Conservation (phyloP, 2,888 invertebrate genomes). For the Tetramorium bicarinatum region DNA sequence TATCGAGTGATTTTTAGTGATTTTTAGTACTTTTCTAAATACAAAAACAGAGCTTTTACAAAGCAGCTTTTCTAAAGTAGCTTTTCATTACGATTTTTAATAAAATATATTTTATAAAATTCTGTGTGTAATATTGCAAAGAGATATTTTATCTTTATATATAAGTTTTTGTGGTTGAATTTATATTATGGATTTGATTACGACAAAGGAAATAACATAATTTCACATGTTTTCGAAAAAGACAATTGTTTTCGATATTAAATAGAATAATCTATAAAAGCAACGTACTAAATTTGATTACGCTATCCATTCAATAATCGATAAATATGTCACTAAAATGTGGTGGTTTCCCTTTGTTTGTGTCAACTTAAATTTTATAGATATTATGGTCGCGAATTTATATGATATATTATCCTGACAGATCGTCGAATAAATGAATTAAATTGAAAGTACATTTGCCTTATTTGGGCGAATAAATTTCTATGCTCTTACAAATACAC, state of each 20-base stretch:
- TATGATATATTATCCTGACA: neutral
- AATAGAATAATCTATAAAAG: conserved; percentile 25
- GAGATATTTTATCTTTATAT: neutral
- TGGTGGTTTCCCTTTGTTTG: neutral
- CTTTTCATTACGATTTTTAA: neutral
- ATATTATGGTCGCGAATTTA: neutral
- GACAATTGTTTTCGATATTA: neutral
- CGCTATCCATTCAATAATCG: neutral
- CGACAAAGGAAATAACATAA: neutral
- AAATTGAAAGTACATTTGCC: neutral
- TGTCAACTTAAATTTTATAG: neutral
- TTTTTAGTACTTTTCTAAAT: neutral
- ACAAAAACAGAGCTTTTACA: neutral
- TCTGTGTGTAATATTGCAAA: neutral
- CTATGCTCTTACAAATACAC: neutral
- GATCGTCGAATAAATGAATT: conserved; percentile 6
- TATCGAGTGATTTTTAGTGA: conserved; percentile 19
- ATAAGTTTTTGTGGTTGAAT: neutral
- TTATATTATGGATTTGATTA: conserved; percentile 4
- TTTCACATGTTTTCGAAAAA: neutral
- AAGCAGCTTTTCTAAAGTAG: neutral
- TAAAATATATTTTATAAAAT: conserved; percentile 8
- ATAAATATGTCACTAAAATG: neutral
- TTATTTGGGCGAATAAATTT: neutral
- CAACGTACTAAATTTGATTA: neutral